Conservation (phyloP, 92 coral and sea anemone species). For the Zoanthus gigantus region DNA sequence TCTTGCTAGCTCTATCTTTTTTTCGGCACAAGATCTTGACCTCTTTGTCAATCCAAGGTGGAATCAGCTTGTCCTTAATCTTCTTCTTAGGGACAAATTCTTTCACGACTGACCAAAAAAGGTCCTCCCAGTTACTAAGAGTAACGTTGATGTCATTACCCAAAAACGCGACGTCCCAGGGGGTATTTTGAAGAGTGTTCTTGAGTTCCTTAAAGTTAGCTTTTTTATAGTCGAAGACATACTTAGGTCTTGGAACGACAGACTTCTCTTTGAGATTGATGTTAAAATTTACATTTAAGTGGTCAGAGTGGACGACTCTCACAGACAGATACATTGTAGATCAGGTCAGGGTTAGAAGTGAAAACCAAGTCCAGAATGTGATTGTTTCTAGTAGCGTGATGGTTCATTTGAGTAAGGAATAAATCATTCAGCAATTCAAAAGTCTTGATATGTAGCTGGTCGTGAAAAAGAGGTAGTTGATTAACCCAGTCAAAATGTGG, state of each 20-base stretch:
- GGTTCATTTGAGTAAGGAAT: constrained; percentile 58
- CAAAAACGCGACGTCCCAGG: constrained; percentile 31
- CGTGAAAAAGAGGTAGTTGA: constrained; percentile 55
- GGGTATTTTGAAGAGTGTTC: constrained; percentile 9
- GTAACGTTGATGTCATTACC: background rate
- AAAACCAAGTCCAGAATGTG: constrained; percentile 46
- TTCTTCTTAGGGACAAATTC: constrained; percentile 37
- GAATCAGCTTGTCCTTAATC: constrained; percentile 26
- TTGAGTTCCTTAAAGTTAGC: constrained; percentile 11
- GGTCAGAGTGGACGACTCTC: constrained; percentile 52
- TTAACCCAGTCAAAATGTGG: constrained; percentile 62
- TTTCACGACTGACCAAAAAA: constrained; percentile 37
- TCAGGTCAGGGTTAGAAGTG: constrained; percentile 47
- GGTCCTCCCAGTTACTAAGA: constrained; percentile 30
- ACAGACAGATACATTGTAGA: background rate
- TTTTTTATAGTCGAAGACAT: constrained; percentile 31
- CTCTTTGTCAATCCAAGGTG: constrained; percentile 57
- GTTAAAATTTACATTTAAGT: background rate
- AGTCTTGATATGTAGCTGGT: constrained; percentile 48
- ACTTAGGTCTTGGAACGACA: background rate
- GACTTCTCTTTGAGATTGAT: background rate
- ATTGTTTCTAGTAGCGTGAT: constrained; percentile 17
- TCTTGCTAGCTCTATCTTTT: constrained; percentile 52
- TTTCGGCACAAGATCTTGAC: constrained; percentile 48
- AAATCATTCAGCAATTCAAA: constrained; percentile 53